Conservation (phyloP, 1,140 invertebrate genomes). For the Neodiprion pinetum region DNA sequence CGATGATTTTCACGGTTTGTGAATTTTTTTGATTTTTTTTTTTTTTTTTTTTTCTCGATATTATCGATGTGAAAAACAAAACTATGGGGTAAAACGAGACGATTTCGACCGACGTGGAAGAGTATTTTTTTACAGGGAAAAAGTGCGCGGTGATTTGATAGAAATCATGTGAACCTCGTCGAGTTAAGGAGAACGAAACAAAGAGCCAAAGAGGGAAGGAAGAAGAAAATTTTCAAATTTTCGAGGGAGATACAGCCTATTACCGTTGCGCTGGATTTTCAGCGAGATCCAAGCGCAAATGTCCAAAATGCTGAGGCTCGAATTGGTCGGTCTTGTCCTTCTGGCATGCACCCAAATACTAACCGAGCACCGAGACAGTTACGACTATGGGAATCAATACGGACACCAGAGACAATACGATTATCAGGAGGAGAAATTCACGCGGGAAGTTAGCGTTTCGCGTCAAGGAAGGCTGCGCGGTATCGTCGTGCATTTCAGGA, state of each 20-base stretch:
- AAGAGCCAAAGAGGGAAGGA: background rate
- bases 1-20: background rate
- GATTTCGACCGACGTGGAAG: too few species aligned
- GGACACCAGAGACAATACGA: slow-evolving; percentile 33
- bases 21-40: too few species aligned
- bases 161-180: too few species aligned
- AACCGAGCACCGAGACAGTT: slow-evolving; percentile 47
- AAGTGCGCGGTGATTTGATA: too few species aligned
- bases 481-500: slow-evolving; percentile 44
- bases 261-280: background rate
- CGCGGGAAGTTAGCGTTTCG: slow-evolving; percentile 52
- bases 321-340: slow-evolving; percentile 46
- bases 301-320: slow-evolving; percentile 50
- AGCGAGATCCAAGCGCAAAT: slow-evolving; percentile 31
- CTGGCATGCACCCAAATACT: slow-evolving; percentile 51
- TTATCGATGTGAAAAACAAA: too few species aligned
- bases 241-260: background rate
- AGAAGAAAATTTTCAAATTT: background rate
- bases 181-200: background rate
- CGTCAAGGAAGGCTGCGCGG: slow-evolving; percentile 49
- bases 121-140: too few species aligned
- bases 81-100: too few species aligned
- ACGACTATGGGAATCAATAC: slow-evolving; percentile 42
- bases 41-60: too few species aligned
- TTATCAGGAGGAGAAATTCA: slow-evolving; percentile 33